Base-by-base conservation (phyloP, 2,797 vertebrate species). In the Sebastes flavidus region DNA sequence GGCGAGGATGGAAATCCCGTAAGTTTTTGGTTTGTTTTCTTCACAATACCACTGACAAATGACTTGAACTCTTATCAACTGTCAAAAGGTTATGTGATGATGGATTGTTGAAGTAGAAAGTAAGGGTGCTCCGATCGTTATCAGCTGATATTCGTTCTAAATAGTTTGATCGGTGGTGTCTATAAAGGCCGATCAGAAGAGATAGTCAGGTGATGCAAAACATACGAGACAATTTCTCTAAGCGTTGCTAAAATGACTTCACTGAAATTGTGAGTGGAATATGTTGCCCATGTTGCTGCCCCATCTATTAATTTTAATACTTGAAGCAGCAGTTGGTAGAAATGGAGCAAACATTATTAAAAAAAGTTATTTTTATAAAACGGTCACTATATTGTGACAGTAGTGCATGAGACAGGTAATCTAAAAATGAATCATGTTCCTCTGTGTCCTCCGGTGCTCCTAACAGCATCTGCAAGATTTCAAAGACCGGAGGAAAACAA, bases 1-100 rank as follows among this genome's bases (percentile, higher is more conserved):
- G 98, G 98, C 0, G 97, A 98, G 93, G 97, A 99, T 0, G 98
- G 98, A 52, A 98, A 95, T 81, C 91, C 95, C 0, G 98, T 99
- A 94, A 97, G 98, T 97, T 29, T 3, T 29, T 14, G 54, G 60
- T 4, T 29, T 32, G 36, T 32, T 65, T 3, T 5, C 5, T n/a
- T 2, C 8, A 27, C 9, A 29, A 25, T 4, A 30, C 5, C 16
- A 59, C 20, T 49, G 2, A 63, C 10, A 2, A 52, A 3, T 54
- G 2, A 1, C 22, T 71, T 71, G 18, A 24, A 18, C 49, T 83
- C 9, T 32, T 22, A 52, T 27, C 8, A 62, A 2, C 25, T 54
- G 20, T 36, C 25, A 32, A n/a, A 55, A 13, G 7, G 6, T 56
- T 11, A 20, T n/a, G 4, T 49, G 5, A 32, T 67, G n/a, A 73